These are phyloP conservation scores for Xenopus laevis DNA, from an alignment of 2,113 vertebrate species.

Conservation along the genomic window DNA sequence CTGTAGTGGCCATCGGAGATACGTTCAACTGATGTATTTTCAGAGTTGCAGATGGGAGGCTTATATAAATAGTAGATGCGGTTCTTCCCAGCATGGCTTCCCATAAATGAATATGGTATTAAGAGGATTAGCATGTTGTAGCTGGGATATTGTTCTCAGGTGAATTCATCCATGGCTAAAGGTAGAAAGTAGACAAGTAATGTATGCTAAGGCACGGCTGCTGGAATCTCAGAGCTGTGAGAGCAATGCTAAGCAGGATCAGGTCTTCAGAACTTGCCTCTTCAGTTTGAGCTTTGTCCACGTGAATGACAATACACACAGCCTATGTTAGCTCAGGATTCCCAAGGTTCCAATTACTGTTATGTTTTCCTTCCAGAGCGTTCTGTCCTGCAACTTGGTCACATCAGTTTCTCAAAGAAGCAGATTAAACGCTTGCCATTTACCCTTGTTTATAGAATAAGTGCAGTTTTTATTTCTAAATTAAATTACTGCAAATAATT, in stretches of 20 bases:
- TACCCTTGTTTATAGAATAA: too few relatives aligned
- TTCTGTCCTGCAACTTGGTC: too few relatives aligned
- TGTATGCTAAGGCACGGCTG: background rate
- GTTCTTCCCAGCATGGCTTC: background rate
- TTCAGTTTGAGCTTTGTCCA: background rate
- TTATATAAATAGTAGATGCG: conserved; percentile 5
- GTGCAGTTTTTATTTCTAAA: too few relatives aligned
- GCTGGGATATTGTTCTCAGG: conserved; percentile 1
- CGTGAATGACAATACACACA: too few relatives aligned
- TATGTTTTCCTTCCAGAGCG: too few relatives aligned
- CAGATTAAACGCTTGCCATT: too few relatives aligned
- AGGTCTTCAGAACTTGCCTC: background rate
- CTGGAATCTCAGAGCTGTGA: background rate
- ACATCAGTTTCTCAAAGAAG: too few relatives aligned
- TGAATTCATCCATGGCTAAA: conserved; percentile 13
- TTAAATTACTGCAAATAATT: too few relatives aligned
- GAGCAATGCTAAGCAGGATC: background rate
- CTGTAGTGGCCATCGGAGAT: background rate
- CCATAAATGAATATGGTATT: background rate
- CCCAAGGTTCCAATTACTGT: too few relatives aligned
- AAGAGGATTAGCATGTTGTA: conserved; percentile 6
- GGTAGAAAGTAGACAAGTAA: background rate
- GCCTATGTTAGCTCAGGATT: too few relatives aligned
- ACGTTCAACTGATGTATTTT: background rate
- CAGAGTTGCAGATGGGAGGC: background rate